These are phyloP conservation scores for Neodon shergylaensis DNA, from an alignment of 2,113 vertebrate species.

Conservation along the genomic window DNA sequence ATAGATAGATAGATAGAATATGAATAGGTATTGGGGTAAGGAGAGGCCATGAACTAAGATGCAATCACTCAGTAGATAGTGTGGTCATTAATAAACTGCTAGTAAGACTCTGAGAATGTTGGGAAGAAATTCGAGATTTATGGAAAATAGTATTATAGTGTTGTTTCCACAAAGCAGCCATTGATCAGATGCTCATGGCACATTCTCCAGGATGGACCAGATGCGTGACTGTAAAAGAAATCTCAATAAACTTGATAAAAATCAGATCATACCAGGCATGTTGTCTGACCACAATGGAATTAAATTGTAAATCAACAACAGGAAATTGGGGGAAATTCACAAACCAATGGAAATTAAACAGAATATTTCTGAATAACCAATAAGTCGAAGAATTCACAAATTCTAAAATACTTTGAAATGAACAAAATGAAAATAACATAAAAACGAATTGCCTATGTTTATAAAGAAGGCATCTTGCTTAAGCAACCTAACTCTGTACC, in stretches of 20 bases:
- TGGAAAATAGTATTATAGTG: slow-evolving; percentile 12
- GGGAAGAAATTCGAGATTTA: slow-evolving; percentile 9
- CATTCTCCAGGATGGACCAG: neutral
- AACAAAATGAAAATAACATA: slow-evolving; percentile 33
- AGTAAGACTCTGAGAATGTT: neutral
- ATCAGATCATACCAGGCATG: slow-evolving; percentile 23
- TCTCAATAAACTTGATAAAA: slow-evolving; percentile 47
- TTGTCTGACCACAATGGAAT: slow-evolving; percentile 35
- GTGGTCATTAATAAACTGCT: slow-evolving; percentile 41
- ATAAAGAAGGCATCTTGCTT: slow-evolving; percentile 17
- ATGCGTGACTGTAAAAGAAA: slow-evolving; percentile 28
- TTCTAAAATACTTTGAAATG: slow-evolving; percentile 56
- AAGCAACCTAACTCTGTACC: slow-evolving; percentile 36
- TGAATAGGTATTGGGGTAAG: neutral
- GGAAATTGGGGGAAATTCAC: slow-evolving; percentile 21
- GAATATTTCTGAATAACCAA: slow-evolving; percentile 33
- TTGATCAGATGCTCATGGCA: neutral
- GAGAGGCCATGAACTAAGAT: neutral
- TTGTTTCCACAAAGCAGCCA: slow-evolving; percentile 28
- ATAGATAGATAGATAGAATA: neutral
- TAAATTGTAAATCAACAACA: slow-evolving; percentile 43
- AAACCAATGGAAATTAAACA: slow-evolving; percentile 56
- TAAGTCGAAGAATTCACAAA: slow-evolving; percentile 51
- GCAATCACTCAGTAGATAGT: neutral
- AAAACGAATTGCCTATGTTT: slow-evolving; percentile 22